A percentile compares a stretch with the other conserved stretches of the same genome.
Evolutionary conservation across 2,797 vertebrate species (phyloP).

Genomic region (Rhincodon typus): DNA sequence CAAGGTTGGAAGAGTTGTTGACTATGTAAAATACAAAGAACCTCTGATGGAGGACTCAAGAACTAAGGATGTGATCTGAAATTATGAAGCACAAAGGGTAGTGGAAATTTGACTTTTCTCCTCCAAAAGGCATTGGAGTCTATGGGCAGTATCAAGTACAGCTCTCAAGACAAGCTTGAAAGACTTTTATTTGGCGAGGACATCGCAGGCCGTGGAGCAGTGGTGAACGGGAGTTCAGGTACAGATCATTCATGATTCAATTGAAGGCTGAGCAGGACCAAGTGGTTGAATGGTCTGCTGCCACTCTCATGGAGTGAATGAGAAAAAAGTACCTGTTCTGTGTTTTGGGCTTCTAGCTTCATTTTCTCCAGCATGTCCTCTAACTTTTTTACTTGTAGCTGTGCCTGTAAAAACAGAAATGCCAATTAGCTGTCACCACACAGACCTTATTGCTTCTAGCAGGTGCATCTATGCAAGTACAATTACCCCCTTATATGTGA

Average conservation of each 20-base stretch:
- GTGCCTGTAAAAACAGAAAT: slow-evolving; percentile 57
- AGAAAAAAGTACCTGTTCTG: slow-evolving; percentile 64
- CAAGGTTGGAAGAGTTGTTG: neutral
- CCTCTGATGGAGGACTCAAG: neutral
- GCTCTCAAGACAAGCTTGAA: neutral
- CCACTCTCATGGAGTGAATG: neutral
- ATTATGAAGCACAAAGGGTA: neutral
- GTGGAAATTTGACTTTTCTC: neutral
- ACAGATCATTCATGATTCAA: neutral
- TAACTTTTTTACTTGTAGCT: slow-evolving; percentile 63
- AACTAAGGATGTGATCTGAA: neutral
- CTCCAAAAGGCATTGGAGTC: neutral
- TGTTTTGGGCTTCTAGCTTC: slow-evolving; percentile 66
- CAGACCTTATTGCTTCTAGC: neutral
- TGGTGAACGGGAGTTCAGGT: neutral
- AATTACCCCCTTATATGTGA: neutral
- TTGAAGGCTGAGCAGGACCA: neutral
- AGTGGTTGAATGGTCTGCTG: neutral
- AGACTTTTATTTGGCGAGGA: neutral
- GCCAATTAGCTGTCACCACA: neutral
- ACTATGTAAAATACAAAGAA: neutral
- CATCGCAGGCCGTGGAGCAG: neutral
- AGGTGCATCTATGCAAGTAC: neutral
- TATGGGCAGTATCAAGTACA: no score
- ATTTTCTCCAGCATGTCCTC: slow-evolving; percentile 60